Evolutionary conservation across 92 coral and sea anemone species (phyloP), one percentile per base, ranked within the genome.

Genomic region (Ricordea florida): DNA sequence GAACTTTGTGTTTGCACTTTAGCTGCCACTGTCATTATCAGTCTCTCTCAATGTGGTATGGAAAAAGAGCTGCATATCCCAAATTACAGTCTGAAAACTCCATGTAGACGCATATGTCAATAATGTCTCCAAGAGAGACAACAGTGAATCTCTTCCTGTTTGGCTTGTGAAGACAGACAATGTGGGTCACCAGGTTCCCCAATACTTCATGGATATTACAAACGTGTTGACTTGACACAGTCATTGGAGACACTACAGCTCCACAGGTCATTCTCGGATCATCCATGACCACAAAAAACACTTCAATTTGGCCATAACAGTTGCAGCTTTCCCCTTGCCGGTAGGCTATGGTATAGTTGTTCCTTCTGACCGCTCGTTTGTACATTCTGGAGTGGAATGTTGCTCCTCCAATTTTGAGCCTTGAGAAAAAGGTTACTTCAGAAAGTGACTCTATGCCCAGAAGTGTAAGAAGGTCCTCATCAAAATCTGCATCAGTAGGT

Each of bases 21-120:
- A n/a, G n/a, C n/a, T n/a, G n/a, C n/a, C n/a, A n/a, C n/a, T n/a
- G n/a, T n/a, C n/a, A n/a, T n/a, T n/a, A 57, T 50, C 57, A 70
- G 59, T 80, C 85, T 38, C 51, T 80, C 62, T 80, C 85, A 44
- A 60, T 25, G 66, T 71, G 70, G 55, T 80, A 69, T 32, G 86
- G 50, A 71, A 62, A 70, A 42, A 41, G 61, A 30, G 86, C 80
- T 30, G 71, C 72, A 64, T 80, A 80, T 37, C 52, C 45, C 24
- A 36, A 27, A n/a, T 25, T 57, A 44, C 74, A 34, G 24, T 46
- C 72, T 44, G 66, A 49, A 62, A 62, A 62, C 62, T 80, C 33
- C 58, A 80, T 80, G 66, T 71, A 80, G 33, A 80, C 49, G 62
- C 86, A 71, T 16, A 80, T 59, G 60, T 80, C 86, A 21, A 53